A percentile compares a stretch with the other conserved stretches of the same genome.
Evolutionary conservation across 30 jellyfish, hydroid and myxozoan genomes (phyloP).

Genomic region (Aurelia aurita): DNA sequence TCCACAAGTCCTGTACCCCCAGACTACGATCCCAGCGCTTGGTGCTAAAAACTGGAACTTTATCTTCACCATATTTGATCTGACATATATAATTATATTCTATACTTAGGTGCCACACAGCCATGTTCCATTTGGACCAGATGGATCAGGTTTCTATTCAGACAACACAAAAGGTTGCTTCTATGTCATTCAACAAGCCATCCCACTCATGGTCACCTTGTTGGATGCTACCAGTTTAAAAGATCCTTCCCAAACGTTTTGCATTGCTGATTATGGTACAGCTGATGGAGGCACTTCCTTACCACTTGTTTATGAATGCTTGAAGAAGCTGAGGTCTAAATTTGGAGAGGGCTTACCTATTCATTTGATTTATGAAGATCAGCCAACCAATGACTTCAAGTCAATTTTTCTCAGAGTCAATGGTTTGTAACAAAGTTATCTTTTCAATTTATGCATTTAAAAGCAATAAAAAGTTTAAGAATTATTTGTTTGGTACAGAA

Average conservation of each 20-base stretch:
- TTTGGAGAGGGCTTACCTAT: constrained; percentile 64
- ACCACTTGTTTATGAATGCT: constrained; percentile 32
- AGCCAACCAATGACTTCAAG: constrained; percentile 79
- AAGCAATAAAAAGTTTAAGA: too few species aligned
- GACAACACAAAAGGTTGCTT: constrained; percentile 65
- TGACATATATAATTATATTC: too few species aligned
- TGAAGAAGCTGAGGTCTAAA: constrained; percentile 25
- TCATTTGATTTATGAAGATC: constrained; percentile 81
- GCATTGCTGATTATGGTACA: constrained; percentile 84
- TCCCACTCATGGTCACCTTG: constrained; percentile 15
- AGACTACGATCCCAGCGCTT: too few species aligned
- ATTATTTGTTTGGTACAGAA: too few species aligned
- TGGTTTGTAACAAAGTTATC: constrained; percentile 13
- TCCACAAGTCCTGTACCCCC: too few species aligned
- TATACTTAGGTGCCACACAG: constrained; percentile 67
- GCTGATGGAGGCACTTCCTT: constrained; percentile 87
- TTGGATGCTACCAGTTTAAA: background rate
- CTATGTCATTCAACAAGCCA: constrained; percentile 45
- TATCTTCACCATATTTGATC: too few species aligned
- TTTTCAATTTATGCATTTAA: too few species aligned
- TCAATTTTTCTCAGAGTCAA: constrained; percentile 70
- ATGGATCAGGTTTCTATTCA: constrained; percentile 81
- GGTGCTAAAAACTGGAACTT: too few species aligned
- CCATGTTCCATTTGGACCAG: constrained; percentile 83
- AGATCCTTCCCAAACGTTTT: constrained; percentile 20